Evolutionary conservation across 2,888 invertebrate species (phyloP), one percentile per base, ranked within the genome.

Genomic region (Ectobius pallidus): DNA sequence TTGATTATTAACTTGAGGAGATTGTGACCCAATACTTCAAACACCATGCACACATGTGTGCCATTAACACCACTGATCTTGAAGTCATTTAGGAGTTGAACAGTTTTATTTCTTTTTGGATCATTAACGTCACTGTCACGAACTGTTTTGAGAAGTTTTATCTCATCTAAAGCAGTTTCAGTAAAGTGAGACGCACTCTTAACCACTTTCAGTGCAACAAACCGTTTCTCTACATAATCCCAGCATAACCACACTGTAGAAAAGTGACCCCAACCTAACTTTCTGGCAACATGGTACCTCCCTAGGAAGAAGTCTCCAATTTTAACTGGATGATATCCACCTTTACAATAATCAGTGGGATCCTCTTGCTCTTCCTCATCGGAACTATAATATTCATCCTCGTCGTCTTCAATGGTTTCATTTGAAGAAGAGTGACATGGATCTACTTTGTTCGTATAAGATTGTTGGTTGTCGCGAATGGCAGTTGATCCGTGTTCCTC

Each of bases 161-260:
- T 98, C 88, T 99, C 99, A 86, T 99, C 99, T 83, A 97, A 86
- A 77, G 99, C 99, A 71, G 99, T 99, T 86, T 99, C 99, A 76
- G 99, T 98, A 83, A 99, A 99, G 86, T 99, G 98, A 79, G 95
- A 92, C 72, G 98, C 99, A 79, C 98, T 98, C 85, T 99, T 99
- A 71, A 99, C 99, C 78, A 99, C 97, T 89, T 99, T 99, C 79
- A 99, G 88, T 72, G 99, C 99, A 78, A 97, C 99, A 86, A 98
- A 99, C 78, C 96, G 89, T 82, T 95, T 96, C 80, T 94, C 94
- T 81, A 95, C 92, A 81, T 92, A 88, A 87, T 99, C 99, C 98
- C 98, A 99, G 85, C 97, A 97, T 77, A 99, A 90, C 99, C 99
- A 99, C 55, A 99, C 99, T 9, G 99, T 99, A 67, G 98, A 99